Evolutionary conservation across 1,140 invertebrate genomes (phyloP).

Genomic region (Drosophila kepulauana): DNA sequence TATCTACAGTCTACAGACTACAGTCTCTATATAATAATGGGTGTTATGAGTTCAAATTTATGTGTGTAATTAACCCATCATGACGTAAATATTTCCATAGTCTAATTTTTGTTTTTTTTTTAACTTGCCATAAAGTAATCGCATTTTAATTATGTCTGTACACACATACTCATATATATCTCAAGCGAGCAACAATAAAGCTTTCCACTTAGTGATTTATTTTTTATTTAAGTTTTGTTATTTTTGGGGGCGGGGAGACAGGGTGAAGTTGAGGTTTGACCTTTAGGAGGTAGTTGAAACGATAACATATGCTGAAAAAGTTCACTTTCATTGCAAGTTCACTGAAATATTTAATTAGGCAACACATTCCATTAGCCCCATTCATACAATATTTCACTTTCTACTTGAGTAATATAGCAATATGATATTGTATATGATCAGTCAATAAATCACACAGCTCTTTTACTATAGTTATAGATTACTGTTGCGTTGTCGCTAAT

Average conservation of each 20-base stretch:
- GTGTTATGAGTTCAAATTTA: constrained; percentile 44
- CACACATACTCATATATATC: background rate
- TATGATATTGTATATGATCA: background rate
- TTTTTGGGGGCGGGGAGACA: background rate
- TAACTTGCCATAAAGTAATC: constrained; percentile 31
- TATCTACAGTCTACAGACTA: background rate
- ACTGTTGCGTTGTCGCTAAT: background rate
- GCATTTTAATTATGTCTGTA: constrained; percentile 39
- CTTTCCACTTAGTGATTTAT: constrained; percentile 18
- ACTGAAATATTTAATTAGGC: constrained; percentile 7
- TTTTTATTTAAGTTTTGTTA: background rate
- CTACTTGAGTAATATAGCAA: background rate
- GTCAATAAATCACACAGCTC: background rate
- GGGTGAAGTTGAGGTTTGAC: constrained; percentile 8
- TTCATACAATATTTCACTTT: background rate
- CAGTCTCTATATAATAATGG: constrained; percentile 19
- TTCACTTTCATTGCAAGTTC: constrained; percentile 5
- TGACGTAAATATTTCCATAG: constrained; percentile 36
- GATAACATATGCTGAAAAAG: constrained; percentile 4
- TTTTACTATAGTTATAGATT: background rate
- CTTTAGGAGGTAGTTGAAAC: background rate
- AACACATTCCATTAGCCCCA: constrained; percentile 4
- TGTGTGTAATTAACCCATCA: constrained; percentile 40
- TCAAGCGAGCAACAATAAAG: constrained; percentile 9
- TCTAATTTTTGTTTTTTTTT: constrained; percentile 17